A percentile compares a stretch with the other conserved stretches of the same genome.
These are phyloP conservation scores for Papilio demoleus DNA, from an alignment of 2,888 invertebrate genomes.

Conservation along the genomic window DNA sequence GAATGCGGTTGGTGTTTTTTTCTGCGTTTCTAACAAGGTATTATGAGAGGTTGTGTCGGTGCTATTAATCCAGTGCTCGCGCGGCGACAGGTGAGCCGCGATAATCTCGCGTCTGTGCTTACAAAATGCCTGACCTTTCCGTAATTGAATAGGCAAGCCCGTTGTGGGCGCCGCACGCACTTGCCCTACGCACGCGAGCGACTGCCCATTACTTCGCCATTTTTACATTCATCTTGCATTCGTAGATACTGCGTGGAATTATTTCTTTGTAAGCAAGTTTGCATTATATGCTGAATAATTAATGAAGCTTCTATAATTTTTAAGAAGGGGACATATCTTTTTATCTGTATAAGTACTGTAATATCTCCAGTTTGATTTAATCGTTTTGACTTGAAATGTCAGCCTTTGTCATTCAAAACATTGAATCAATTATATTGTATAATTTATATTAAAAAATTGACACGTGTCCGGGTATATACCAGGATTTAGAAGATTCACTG, in stretches of 20 bases:
- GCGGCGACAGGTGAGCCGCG: slow-evolving; percentile 74
- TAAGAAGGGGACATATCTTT: not conserved
- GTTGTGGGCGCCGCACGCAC: slow-evolving; percentile 69
- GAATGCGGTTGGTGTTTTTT: slow-evolving; percentile 45
- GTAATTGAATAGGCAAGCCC: slow-evolving; percentile 80
- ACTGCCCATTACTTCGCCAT: slow-evolving; percentile 41
- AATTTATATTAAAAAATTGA: no score
- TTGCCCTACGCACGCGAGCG: slow-evolving; percentile 72
- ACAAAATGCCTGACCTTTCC: slow-evolving; percentile 77
- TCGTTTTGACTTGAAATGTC: not conserved
- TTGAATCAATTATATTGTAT: no score
- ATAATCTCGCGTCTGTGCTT: slow-evolving; percentile 75
- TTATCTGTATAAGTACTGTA: slow-evolving; percentile 8
- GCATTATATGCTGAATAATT: slow-evolving; percentile 26
- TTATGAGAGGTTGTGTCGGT: slow-evolving; percentile 47
- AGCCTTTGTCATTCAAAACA: no score
- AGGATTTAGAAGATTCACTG: no score
- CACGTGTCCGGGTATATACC: no score
- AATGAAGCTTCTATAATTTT: not conserved
- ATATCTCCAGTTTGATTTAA: not conserved
- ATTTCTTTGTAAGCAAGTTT: slow-evolving; percentile 1
- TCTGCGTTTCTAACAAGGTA: slow-evolving; percentile 48
- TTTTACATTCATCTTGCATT: slow-evolving; percentile 45
- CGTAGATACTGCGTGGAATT: slow-evolving; percentile 24
- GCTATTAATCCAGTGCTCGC: slow-evolving; percentile 53